Percentiles rank a stretch among this genome's conserved stretches.
These are phyloP conservation scores for Podarcis siculus DNA, from an alignment of 2,797 vertebrate genomes.

Conservation along the genomic window DNA sequence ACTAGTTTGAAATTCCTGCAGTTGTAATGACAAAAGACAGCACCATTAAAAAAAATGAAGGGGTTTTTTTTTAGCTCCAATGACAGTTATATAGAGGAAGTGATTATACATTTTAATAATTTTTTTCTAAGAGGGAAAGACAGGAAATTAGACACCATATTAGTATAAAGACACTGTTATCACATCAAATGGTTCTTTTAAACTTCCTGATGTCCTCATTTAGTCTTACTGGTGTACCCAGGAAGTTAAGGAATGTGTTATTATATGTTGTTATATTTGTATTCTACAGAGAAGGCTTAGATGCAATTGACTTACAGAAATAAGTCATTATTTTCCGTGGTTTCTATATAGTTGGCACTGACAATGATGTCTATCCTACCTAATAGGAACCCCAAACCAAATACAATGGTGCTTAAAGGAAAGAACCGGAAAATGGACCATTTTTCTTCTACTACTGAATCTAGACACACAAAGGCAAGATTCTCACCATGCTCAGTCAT, in stretches of 20 bases:
- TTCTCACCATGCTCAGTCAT: neutral
- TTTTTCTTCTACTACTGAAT: neutral
- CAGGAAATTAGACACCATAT: constrained; percentile 67
- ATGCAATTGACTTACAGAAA: constrained; percentile 43
- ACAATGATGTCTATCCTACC: neutral
- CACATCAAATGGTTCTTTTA: constrained; percentile 69
- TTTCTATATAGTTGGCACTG: constrained; percentile 32
- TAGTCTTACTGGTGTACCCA: constrained; percentile 62
- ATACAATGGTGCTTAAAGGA: neutral
- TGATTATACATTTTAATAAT: constrained; percentile 71
- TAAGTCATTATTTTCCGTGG: constrained; percentile 42
- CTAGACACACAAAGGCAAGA: neutral
- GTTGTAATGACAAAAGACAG: constrained; percentile 48
- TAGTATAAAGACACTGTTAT: constrained; percentile 71
- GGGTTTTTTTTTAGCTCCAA: constrained; percentile 60
- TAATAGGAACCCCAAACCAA: neutral
- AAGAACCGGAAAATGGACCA: constrained; percentile 16
- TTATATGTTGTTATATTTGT: constrained; percentile 56
- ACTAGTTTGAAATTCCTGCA: constrained; percentile 61
- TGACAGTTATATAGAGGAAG: constrained; percentile 61
- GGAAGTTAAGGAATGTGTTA: constrained; percentile 68
- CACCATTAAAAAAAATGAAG: constrained; percentile 37
- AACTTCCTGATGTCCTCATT: constrained; percentile 68
- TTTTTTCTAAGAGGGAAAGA: constrained; percentile 51
- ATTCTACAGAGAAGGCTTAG: constrained; percentile 47